Conservation (phyloP, 2,888 invertebrate genomes). For the Pterobdella sp. region DNA sequence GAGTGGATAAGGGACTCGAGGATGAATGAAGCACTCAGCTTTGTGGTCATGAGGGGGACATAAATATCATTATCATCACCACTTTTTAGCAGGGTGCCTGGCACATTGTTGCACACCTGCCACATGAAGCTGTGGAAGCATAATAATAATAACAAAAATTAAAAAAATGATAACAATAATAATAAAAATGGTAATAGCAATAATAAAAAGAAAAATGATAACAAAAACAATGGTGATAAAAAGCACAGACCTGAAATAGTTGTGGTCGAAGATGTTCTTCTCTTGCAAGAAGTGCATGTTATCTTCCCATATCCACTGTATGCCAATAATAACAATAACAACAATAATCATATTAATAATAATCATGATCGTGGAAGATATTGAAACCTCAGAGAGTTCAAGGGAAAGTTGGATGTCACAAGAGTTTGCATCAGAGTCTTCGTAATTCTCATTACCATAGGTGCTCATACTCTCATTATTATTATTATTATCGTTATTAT, state of each 20-base stretch:
- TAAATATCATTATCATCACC: constrained; percentile 58
- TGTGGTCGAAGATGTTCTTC: constrained; percentile 89
- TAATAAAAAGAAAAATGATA: neutral
- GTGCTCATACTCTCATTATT: neutral
- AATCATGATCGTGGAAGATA: neutral
- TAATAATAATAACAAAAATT: constrained; percentile 2
- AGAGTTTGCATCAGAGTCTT: constrained; percentile 21
- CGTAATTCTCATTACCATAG: no score
- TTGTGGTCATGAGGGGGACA: constrained; percentile 62
- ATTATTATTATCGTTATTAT: neutral
- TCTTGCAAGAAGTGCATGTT: constrained; percentile 90
- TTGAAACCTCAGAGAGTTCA: no score
- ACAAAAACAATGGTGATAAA: neutral
- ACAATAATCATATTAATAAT: neutral
- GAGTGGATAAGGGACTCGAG: constrained; percentile 93
- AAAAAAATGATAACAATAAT: neutral
- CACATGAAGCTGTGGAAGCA: constrained; percentile 72
- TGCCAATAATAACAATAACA: neutral
- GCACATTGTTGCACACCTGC: constrained; percentile 87
- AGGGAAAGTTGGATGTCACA: no score
- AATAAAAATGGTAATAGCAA: neutral
- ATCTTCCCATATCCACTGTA: constrained; percentile 86
- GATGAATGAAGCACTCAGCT: constrained; percentile 84
- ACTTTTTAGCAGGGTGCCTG: constrained; percentile 66
- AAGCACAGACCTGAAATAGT: constrained; percentile 75